phyloP scores from a whole-genome alignment of 1,140 invertebrate genomes.

The Saccostrea glomerata region DNA sequence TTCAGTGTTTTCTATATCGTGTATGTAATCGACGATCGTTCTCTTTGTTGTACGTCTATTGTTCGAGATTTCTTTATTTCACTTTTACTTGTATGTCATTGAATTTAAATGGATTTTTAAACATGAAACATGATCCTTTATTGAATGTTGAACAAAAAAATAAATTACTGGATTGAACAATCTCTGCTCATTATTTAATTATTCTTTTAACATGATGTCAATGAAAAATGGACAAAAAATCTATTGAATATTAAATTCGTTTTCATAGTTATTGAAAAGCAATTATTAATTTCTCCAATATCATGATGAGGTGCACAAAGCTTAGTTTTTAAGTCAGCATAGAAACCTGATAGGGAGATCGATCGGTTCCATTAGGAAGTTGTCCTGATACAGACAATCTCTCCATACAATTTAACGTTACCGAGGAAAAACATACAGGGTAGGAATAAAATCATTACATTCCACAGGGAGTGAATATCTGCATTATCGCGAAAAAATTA shows the following conservation, averaged over 20 bases:
- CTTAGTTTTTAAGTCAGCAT: too few relatives aligned
- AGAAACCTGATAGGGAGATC: too few relatives aligned
- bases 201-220: background rate
- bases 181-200: background rate
- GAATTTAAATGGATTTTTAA: slow-evolving; percentile 16
- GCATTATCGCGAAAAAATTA: too few relatives aligned
- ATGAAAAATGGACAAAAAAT: background rate
- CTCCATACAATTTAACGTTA: too few relatives aligned
- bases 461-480: too few relatives aligned
- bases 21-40: background rate
- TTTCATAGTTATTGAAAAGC: background rate
- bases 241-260: background rate
- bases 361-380: too few relatives aligned
- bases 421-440: too few relatives aligned
- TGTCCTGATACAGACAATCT: too few relatives aligned
- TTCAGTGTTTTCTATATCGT: background rate
- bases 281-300: background rate
- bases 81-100: background rate
- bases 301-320: background rate
- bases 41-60: background rate
- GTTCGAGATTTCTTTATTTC: background rate
- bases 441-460: too few relatives aligned
- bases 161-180: background rate
- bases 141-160: slow-evolving; percentile 14
- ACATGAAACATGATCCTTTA: background rate